Conservation (phyloP, 2,113 vertebrate species). For the Dermatemys mawii region DNA sequence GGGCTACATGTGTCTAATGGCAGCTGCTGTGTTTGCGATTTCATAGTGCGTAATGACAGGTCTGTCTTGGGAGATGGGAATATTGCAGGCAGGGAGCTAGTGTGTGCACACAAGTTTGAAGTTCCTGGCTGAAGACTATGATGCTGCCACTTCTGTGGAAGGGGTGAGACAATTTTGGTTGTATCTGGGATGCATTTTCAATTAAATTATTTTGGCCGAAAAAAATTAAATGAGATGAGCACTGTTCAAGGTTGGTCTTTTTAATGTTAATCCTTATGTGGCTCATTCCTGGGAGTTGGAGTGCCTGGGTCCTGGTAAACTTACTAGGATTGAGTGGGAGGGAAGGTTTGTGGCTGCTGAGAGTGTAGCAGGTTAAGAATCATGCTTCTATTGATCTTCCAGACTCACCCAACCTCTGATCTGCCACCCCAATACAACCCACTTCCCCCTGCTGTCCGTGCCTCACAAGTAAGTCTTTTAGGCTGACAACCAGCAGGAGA, state of each 20-base stretch:
- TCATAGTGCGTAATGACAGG: accelerated
- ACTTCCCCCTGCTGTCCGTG: no score
- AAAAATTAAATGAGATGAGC: background rate
- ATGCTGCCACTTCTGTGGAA: background rate
- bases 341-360: background rate
- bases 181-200: background rate
- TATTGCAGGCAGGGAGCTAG: background rate
- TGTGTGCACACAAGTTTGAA: background rate
- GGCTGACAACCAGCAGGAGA: background rate
- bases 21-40: accelerated
- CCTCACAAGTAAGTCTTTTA: no score
- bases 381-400: background rate
- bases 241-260: background rate
- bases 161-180: background rate
- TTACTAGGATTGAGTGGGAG: background rate
- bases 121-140: background rate
- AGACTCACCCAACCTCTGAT: background rate
- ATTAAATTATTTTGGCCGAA: background rate
- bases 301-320: background rate
- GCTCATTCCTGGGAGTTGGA: no score
- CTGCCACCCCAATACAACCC: no score
- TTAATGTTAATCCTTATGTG: background rate
- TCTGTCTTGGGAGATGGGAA: accelerated
- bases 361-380: background rate
- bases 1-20: accelerated